phyloP scores from a whole-genome alignment of 2,888 invertebrate species.

The Baccha elongata region DNA sequence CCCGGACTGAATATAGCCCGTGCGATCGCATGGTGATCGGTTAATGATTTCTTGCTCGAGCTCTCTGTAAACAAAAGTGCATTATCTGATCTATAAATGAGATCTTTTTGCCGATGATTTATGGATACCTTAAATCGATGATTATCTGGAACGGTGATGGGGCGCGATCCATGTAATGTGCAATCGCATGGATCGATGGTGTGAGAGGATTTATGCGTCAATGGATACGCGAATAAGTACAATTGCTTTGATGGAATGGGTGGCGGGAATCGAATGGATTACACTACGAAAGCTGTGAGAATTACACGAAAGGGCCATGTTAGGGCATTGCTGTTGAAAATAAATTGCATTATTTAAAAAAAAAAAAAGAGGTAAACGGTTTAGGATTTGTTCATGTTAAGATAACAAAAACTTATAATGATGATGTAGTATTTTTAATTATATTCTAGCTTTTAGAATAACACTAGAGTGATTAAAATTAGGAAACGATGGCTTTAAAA shows the following conservation, averaged over 20 bases:
- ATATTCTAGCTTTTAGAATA: too few relatives aligned
- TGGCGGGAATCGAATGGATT: constrained; percentile 25
- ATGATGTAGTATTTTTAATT: too few relatives aligned
- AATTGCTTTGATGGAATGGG: constrained; percentile 70
- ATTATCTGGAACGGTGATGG: constrained; percentile 72
- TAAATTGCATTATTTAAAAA: constrained; percentile 8
- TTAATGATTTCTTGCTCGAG: constrained; percentile 72
- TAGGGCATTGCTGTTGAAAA: constrained; percentile 28
- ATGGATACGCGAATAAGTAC: constrained; percentile 67
- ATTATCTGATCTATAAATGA: constrained; percentile 74
- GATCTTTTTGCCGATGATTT: constrained; percentile 72
- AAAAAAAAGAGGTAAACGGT: too few relatives aligned
- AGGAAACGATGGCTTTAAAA: too few relatives aligned
- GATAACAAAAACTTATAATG: too few relatives aligned
- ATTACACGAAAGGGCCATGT: constrained; percentile 15
- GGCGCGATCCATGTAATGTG: constrained; percentile 67
- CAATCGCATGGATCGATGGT: constrained; percentile 68
- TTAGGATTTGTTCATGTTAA: too few relatives aligned
- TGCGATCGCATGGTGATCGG: constrained; percentile 70
- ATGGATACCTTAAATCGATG: constrained; percentile 73
- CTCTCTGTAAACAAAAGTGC: constrained; percentile 74
- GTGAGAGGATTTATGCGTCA: constrained; percentile 74
- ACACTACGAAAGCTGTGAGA: constrained; percentile 17
- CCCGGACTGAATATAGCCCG: constrained; percentile 31
- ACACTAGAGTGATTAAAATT: too few relatives aligned